phyloP scores from a whole-genome alignment of 2,797 vertebrate genomes.

The Trichosurus vulpecula region DNA sequence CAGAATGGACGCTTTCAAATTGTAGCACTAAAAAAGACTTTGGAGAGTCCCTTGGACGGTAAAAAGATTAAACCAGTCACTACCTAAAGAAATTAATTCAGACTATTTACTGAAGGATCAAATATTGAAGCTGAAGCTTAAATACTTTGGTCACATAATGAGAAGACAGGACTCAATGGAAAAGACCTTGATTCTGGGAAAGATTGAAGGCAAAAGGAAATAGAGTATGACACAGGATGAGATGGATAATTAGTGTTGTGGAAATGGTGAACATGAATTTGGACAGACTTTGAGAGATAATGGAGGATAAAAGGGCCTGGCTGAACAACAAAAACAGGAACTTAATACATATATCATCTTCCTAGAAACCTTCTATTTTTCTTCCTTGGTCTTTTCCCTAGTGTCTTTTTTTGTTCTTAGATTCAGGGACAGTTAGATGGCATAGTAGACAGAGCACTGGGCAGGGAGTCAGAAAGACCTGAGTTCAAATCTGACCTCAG shows the following conservation, averaged over 20 bases:
- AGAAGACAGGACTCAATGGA: neutral
- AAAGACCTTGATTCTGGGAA: neutral
- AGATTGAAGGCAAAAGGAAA: neutral
- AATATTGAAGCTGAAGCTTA: neutral
- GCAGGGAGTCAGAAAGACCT: neutral
- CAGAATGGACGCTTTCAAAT: neutral
- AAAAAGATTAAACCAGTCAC: neutral
- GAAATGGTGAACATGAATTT: neutral
- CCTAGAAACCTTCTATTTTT: neutral
- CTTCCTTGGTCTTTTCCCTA: neutral
- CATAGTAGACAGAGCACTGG: neutral
- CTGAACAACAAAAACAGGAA: neutral
- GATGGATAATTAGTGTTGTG: neutral
- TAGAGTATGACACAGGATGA: neutral
- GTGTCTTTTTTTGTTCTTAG: neutral
- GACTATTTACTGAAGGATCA: neutral
- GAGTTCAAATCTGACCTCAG: neutral
- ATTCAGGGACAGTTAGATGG: neutral
- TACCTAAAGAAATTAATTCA: neutral
- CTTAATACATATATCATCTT: neutral
- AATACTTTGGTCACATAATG: neutral
- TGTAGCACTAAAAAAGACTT: neutral
- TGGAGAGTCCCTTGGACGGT: neutral
- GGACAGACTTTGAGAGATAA: neutral
- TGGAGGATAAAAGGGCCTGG: neutral